phyloP scores from a whole-genome alignment of 2,797 vertebrate genomes.

The Otus scops region DNA sequence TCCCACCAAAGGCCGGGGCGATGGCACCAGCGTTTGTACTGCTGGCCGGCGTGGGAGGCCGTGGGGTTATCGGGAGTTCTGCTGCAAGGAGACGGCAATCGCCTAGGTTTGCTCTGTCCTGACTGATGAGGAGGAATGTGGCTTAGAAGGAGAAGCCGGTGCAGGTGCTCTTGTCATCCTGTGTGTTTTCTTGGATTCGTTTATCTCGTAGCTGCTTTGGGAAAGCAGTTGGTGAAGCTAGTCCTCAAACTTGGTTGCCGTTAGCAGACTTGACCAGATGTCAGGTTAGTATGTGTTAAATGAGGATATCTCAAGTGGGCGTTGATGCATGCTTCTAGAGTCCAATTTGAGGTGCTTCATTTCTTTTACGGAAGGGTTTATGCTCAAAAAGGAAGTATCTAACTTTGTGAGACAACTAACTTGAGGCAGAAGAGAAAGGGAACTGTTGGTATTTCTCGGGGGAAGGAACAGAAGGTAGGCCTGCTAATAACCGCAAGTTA shows the following conservation, averaged over 20 bases:
- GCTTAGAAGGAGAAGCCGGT: background rate
- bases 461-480: background rate
- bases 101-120: background rate
- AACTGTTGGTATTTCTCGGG: background rate
- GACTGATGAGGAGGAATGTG: accelerated
- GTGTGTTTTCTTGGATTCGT: background rate
- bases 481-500: background rate
- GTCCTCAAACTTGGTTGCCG: accelerated
- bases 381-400: background rate
- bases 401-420: background rate
- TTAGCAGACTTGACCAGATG: background rate
- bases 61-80: accelerated
- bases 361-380: background rate
- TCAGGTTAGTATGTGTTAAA: background rate
- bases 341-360: background rate
- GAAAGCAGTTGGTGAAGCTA: background rate
- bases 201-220: background rate
- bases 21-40: accelerated
- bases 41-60: background rate
- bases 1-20: accelerated
- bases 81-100: accelerated
- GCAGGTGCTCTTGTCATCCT: no score
- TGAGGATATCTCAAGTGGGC: background rate
- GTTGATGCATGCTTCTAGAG: background rate
- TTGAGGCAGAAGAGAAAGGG: background rate